Conservation (phyloP, 2,888 invertebrate species). For the Brenthis daphne region DNA sequence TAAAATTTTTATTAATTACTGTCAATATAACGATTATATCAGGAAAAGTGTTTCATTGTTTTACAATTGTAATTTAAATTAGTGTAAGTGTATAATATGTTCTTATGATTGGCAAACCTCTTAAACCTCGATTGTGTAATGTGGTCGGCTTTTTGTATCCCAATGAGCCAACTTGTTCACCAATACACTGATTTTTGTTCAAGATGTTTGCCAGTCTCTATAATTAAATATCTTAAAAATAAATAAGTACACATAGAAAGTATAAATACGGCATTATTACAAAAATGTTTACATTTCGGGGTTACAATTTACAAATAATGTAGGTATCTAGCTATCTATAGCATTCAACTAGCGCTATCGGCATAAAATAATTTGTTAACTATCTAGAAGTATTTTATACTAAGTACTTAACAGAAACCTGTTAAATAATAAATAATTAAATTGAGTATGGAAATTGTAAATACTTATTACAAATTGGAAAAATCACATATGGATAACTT, state of each 20-base stretch:
- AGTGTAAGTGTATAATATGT: background rate
- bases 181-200: no score
- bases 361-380: constrained; percentile 29
- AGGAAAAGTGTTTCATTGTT: no score
- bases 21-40: no score
- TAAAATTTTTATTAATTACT: no score
- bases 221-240: no score
- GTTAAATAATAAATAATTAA: constrained; percentile 1
- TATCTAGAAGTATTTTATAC: constrained; percentile 33
- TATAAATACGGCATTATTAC: constrained; percentile 5
- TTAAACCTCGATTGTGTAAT: no score
- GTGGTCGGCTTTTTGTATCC: no score
- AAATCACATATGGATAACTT: constrained; percentile 6
- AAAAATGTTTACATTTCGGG: background rate
- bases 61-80: background rate
- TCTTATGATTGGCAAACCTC: no score
- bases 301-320: constrained; percentile 7
- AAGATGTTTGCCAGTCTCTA: no score
- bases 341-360: constrained; percentile 20
- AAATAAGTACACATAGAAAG: no score
- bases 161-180: no score
- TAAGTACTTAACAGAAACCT: constrained; percentile 24
- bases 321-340: constrained; percentile 18
- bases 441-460: background rate
- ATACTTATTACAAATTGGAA: constrained; percentile 2